Conservation (phyloP, 2,888 invertebrate species). For the Agonopterix subpropinquella region DNA sequence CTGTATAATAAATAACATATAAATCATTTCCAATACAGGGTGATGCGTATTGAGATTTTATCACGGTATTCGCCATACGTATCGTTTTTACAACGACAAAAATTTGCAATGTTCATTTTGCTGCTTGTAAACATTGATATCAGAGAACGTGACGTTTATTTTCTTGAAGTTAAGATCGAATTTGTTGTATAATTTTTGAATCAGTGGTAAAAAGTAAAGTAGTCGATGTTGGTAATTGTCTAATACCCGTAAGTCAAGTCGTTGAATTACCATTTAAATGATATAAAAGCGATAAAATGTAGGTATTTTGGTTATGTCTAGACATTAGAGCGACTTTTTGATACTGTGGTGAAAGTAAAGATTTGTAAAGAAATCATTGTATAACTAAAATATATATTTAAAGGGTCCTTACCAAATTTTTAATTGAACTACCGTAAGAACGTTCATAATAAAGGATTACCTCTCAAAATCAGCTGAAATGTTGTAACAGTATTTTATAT, state of each 20-base stretch:
- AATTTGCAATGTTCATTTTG: not conserved
- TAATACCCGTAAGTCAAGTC: constrained; percentile 46
- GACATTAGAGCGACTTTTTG: constrained; percentile 31
- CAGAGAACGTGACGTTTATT: no score
- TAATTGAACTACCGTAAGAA: no score
- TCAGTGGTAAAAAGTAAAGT: not conserved
- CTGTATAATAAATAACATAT: constrained; percentile 41
- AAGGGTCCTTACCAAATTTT: no score
- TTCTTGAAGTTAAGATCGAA: no score
- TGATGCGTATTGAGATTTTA: constrained; percentile 48
- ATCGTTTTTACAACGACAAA: constrained; percentile 41
- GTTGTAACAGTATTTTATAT: no score
- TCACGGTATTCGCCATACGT: constrained; percentile 44
- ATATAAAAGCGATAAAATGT: constrained; percentile 50
- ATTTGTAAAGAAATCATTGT: no score
- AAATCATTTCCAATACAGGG: constrained; percentile 42
- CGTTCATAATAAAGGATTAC: no score
- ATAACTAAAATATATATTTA: no score
- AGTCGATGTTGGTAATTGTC: constrained; percentile 20
- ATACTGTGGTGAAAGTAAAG: no score
- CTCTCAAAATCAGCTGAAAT: no score
- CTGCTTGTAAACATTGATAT: not conserved
- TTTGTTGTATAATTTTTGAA: no score
- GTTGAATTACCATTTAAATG: constrained; percentile 62
- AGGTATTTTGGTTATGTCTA: constrained; percentile 59